Base-by-base conservation (phyloP, 2,113 vertebrate genomes). In the Oreocharis arfaki region DNA sequence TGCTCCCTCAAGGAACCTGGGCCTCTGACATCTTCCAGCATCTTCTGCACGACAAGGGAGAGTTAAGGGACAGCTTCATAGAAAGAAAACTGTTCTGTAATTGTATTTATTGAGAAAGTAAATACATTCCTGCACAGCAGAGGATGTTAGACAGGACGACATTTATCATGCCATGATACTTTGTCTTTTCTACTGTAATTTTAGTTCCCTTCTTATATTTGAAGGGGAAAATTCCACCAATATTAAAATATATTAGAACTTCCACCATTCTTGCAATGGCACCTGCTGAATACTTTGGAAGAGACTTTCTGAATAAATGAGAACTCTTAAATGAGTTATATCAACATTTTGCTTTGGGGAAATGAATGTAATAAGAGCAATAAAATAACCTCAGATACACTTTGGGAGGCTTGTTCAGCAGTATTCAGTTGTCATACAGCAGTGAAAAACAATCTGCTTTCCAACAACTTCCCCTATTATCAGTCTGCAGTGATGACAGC, bases 361-460 rank as follows among this genome's bases (percentile, higher is more conserved):
- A 90, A 94, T 10, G 37, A 91, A 93, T 96, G 85, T 96, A 94
- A 94, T 95, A 96, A 93, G 89, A 91, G 74, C 81, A 93, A 91
- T 95, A 96, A 97, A 95, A 92, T 95, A 96, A 96, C 87, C 90
- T 88, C 87, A 90, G 81, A 79, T 96, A 94, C 96, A 92, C 74
- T 95, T 82, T 89, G 79, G 76, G 83, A 96, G 76, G 85, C 94
- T 93, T 97, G 87, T 96, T 95, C 90, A 92, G 91, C 92, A 94
- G 65, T 90, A 93, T 93, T 93, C 89, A 37, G 88, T 91, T 97
- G 95, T 91, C 47, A 80, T 87, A 84, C 75, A 94, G 63, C 78
- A 92, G 30, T 79, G 86, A 87, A 94, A 96, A 97, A 81, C 92
- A 94, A 82, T 88, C 87, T 96, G 92, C 73, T 94, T 81, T 89